Percentiles rank a stretch among this genome's conserved stretches.
Conservation (phyloP, 2,113 vertebrate genomes). For the Scopus umbretta region DNA sequence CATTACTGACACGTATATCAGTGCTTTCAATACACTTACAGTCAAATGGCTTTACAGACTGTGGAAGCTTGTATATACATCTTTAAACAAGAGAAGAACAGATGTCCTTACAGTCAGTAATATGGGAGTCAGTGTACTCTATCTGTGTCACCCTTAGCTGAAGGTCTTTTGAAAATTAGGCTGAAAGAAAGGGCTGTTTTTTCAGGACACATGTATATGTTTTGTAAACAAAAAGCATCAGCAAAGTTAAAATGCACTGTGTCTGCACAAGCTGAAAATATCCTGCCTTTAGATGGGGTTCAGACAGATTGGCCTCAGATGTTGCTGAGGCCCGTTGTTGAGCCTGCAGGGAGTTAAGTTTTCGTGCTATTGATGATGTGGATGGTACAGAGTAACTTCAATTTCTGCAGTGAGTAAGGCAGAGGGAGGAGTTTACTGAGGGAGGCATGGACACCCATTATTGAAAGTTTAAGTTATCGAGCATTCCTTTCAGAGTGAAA, state of each 20-base stretch:
- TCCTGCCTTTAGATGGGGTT: neutral
- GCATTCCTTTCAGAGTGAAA: neutral
- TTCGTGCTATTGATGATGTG: neutral
- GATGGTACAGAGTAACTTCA: neutral
- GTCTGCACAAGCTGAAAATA: neutral
- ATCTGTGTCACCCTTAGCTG: neutral
- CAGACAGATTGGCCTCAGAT: neutral
- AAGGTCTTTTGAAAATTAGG: neutral
- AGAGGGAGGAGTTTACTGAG: neutral
- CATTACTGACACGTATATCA: conserved; percentile 33
- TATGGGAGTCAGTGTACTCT: neutral
- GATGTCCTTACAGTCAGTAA: neutral
- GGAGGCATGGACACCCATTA: neutral
- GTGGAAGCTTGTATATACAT: conserved; percentile 45
- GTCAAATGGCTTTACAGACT: conserved; percentile 37
- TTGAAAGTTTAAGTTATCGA: neutral
- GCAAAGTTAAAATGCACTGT: neutral
- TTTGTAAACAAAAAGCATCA: neutral
- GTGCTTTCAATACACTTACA: conserved; percentile 9
- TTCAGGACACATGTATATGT: neutral
- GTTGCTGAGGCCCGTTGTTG: neutral
- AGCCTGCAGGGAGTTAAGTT: neutral
- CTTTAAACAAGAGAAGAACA: conserved; percentile 40
- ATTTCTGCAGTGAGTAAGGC: neutral
- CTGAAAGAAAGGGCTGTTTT: neutral